phyloP scores from a whole-genome alignment of 2,888 invertebrate species.

The Cinara cedri region DNA sequence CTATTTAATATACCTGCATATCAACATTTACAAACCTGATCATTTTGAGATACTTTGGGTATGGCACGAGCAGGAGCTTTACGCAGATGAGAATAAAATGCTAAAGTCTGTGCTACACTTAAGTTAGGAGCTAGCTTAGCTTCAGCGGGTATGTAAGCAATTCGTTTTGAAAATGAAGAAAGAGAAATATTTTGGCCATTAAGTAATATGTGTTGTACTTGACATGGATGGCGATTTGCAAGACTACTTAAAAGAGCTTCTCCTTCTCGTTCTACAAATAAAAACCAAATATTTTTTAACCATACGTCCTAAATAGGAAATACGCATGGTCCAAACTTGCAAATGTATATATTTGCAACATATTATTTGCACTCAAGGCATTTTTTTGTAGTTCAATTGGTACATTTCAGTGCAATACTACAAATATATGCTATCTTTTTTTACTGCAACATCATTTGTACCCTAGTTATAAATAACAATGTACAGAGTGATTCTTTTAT shows the following conservation, averaged over 20 bases:
- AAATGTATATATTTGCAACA: too few species aligned
- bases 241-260: slow-evolving; percentile 83
- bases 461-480: too few species aligned
- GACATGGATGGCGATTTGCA: slow-evolving; percentile 73
- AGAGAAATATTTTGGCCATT: slow-evolving; percentile 84
- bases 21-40: slow-evolving; percentile 59
- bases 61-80: slow-evolving; percentile 59
- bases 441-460: too few species aligned
- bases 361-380: too few species aligned
- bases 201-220: slow-evolving; percentile 70
- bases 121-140: slow-evolving; percentile 81
- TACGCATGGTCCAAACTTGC: too few species aligned
- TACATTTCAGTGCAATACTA: too few species aligned
- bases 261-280: slow-evolving; percentile 74
- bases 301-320: too few species aligned
- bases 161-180: slow-evolving; percentile 72
- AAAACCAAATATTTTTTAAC: neutral
- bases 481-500: too few species aligned
- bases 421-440: too few species aligned
- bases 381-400: too few species aligned
- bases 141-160: slow-evolving; percentile 78
- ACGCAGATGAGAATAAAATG: slow-evolving; percentile 66
- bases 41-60: slow-evolving; percentile 60
- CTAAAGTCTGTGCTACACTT: slow-evolving; percentile 87
- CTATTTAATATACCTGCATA: neutral